Evolutionary conservation across 2,113 vertebrate species (phyloP).

Genomic region (Hippocampus zosterae): DNA sequence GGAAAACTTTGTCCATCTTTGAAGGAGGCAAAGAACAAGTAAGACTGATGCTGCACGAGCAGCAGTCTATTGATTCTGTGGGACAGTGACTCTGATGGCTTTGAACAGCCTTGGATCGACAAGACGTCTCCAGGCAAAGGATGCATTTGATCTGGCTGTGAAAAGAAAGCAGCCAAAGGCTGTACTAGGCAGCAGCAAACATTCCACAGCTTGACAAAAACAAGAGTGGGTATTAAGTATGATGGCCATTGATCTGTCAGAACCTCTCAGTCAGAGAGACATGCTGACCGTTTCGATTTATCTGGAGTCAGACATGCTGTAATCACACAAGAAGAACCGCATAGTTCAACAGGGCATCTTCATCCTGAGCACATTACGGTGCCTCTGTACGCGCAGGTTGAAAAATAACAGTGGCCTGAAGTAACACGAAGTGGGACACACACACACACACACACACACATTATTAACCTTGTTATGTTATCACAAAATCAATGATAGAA

Average conservation of each 20-base stretch:
- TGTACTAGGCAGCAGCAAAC: constrained; percentile 48
- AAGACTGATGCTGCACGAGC: constrained; percentile 6
- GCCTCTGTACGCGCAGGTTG: background rate
- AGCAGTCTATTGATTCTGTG: constrained; percentile 50
- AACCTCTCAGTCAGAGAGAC: constrained; percentile 42
- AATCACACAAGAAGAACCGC: constrained; percentile 45
- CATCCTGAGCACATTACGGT: constrained; percentile 29
- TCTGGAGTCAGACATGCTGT: constrained; percentile 39
- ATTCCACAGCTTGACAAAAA: constrained; percentile 62
- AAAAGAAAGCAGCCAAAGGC: constrained; percentile 28
- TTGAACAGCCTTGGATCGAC: constrained; percentile 62
- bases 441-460: background rate
- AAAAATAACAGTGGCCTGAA: background rate
- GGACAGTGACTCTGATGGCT: constrained; percentile 63
- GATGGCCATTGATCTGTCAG: constrained; percentile 58
- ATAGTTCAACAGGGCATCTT: constrained; percentile 32
- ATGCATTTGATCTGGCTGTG: constrained; percentile 32
- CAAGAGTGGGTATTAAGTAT: constrained; percentile 62
- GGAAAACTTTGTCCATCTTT: constrained; percentile 46
- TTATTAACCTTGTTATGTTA: no score
- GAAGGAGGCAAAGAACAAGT: constrained; percentile 21
- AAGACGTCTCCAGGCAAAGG: constrained; percentile 31
- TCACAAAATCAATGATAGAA: no score
- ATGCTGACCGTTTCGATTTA: constrained; percentile 53
- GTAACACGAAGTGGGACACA: background rate